Conservation (phyloP, 2,113 vertebrate species). For the Gymnobelideus leadbeateri region DNA sequence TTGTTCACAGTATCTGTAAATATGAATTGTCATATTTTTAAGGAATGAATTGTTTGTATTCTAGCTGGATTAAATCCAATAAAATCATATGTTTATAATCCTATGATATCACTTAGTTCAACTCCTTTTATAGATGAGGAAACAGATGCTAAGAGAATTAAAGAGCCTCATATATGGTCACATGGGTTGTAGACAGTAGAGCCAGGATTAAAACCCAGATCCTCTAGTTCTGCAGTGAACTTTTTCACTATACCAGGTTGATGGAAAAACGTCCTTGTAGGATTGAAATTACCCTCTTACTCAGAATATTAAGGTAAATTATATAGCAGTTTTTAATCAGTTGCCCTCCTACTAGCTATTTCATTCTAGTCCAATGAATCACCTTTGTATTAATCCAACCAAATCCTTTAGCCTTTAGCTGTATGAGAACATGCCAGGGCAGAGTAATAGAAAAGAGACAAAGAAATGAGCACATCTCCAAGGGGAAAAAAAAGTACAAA, state of each 20-base stretch:
- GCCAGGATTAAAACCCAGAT: not conserved
- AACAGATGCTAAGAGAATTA: not conserved
- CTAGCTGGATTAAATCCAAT: not conserved
- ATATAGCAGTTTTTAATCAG: conserved; percentile 64
- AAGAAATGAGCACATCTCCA: not conserved
- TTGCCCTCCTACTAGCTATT: not conserved
- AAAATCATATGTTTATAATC: not conserved
- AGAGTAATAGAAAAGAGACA: conserved; percentile 40
- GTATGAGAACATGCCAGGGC: conserved; percentile 50
- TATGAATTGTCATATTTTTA: not conserved
- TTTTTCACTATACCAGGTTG: not conserved
- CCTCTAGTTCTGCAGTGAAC: not conserved
- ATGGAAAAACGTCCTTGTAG: not conserved
- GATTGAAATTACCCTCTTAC: conserved; percentile 25
- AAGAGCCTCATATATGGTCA: not conserved
- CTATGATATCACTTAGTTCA: not conserved
- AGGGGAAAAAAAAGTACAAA: conserved; percentile 15
- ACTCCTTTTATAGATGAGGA: not conserved
- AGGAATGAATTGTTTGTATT: not conserved
- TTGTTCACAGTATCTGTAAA: conserved; percentile 38
- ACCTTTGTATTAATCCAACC: conserved; percentile 77
- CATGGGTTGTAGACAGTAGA: not conserved
- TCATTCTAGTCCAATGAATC: conserved; percentile 61
- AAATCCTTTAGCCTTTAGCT: conserved; percentile 73
- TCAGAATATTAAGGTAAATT: conserved; percentile 42